These are phyloP conservation scores for Ivindomyrus marchei DNA, from an alignment of 2,113 vertebrate genomes.

Conservation along the genomic window DNA sequence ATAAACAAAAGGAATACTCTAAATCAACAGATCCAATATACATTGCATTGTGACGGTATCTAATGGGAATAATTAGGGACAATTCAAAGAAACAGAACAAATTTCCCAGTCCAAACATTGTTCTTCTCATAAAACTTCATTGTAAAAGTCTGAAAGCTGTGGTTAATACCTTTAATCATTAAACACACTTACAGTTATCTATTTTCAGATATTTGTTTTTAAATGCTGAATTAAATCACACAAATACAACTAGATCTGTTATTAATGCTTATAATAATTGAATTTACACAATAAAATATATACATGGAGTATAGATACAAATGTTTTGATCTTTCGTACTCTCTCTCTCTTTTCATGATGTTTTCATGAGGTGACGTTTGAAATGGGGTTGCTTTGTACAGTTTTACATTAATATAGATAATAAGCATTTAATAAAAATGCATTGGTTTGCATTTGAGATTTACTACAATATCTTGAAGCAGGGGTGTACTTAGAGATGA, in stretches of 20 bases:
- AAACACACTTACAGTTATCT: slow-evolving; percentile 56
- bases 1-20: slow-evolving; percentile 38
- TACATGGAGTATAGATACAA: slow-evolving; percentile 66
- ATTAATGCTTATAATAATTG: slow-evolving; percentile 59
- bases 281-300: slow-evolving; percentile 73
- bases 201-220: slow-evolving; percentile 52
- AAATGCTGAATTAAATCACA: slow-evolving; percentile 67
- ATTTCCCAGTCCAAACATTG: slow-evolving; percentile 50
- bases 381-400: slow-evolving; percentile 4
- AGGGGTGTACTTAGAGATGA: no score
- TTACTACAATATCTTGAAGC: not conserved
- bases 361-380: not conserved
- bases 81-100: slow-evolving; percentile 45
- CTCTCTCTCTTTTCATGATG: slow-evolving; percentile 45
- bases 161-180: slow-evolving; percentile 58
- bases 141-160: slow-evolving; percentile 45
- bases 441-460: not conserved
- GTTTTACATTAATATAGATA: slow-evolving; percentile 47
- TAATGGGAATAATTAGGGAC: slow-evolving; percentile 56
- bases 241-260: slow-evolving; percentile 66
- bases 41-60: slow-evolving; percentile 49
- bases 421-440: slow-evolving; percentile 33
- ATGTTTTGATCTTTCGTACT: slow-evolving; percentile 52
- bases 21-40: slow-evolving; percentile 41
- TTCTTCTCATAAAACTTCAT: slow-evolving; percentile 49